These are phyloP conservation scores for Cheilosia scutellata DNA, from an alignment of 2,888 invertebrate genomes.

Conservation along the genomic window DNA sequence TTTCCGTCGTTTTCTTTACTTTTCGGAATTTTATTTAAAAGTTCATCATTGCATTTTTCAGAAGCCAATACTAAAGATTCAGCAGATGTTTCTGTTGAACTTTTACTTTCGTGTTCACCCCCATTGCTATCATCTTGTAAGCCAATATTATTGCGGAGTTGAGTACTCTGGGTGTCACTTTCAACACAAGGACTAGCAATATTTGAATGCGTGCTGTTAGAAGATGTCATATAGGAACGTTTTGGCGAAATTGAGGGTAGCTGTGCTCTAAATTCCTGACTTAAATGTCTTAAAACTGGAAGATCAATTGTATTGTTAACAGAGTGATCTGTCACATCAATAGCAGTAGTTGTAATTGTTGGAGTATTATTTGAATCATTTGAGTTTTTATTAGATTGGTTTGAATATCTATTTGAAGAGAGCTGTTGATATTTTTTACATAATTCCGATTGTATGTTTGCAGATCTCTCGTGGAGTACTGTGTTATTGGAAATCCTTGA, in stretches of 20 bases:
- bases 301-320: slow-evolving; percentile 83
- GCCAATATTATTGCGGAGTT: slow-evolving; percentile 13
- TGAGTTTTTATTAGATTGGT: slow-evolving; percentile 80
- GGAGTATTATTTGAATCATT: slow-evolving; percentile 40
- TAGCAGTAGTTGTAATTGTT: slow-evolving; percentile 11
- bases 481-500: slow-evolving; percentile 46
- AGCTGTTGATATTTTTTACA: slow-evolving; percentile 82
- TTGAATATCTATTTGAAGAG: slow-evolving; percentile 81
- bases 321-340: slow-evolving; percentile 61
- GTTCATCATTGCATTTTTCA: slow-evolving; percentile 28
- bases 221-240: slow-evolving; percentile 66
- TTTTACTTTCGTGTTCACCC: slow-evolving; percentile 15
- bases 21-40: neutral
- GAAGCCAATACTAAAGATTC: slow-evolving; percentile 40
- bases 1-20: slow-evolving; percentile 86
- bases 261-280: slow-evolving; percentile 94
- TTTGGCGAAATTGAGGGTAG: slow-evolving; percentile 88
- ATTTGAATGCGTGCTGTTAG: slow-evolving; percentile 14
- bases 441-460: slow-evolving; percentile 81
- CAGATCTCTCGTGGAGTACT: slow-evolving; percentile 36
- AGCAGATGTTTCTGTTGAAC: slow-evolving; percentile 57
- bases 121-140: slow-evolving; percentile 10
- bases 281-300: slow-evolving; percentile 92
- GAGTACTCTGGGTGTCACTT: neutral
- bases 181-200: slow-evolving; percentile 7